Conservation (phyloP, 2,113 vertebrate species). For the Podarcis raffonei region DNA sequence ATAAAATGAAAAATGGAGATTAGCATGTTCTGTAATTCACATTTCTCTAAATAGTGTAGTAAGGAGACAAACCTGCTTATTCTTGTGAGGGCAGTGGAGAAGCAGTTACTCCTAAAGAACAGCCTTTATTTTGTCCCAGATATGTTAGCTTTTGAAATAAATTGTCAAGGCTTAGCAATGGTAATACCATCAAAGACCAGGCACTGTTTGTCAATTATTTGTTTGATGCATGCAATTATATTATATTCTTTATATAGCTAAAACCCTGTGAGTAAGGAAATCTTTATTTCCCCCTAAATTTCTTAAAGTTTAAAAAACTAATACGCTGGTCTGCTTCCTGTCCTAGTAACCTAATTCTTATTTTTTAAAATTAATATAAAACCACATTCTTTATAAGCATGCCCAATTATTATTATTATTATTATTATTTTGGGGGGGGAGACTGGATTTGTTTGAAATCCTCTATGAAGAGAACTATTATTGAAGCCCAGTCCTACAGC, state of each 20-base stretch:
- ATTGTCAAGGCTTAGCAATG: background rate
- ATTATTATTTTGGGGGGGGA: background rate
- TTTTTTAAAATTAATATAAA: background rate
- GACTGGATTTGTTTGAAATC: constrained; percentile 11
- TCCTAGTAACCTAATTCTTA: background rate
- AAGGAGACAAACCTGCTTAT: background rate
- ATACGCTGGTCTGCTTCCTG: background rate
- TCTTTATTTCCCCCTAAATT: background rate
- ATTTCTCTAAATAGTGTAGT: background rate
- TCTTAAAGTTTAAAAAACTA: background rate
- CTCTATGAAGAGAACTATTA: background rate
- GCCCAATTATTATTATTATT: background rate
- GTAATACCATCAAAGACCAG: background rate
- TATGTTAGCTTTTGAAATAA: background rate
- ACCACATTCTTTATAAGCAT: constrained; percentile 13
- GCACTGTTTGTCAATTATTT: background rate
- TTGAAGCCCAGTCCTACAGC: constrained; percentile 9
- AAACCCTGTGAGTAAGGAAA: background rate
- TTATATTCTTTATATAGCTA: too few species aligned
- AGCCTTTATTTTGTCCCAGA: background rate
- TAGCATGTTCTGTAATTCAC: background rate
- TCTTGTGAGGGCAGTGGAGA: background rate
- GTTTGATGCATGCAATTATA: background rate
- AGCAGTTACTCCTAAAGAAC: background rate
- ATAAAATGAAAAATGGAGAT: background rate